phyloP scores from a whole-genome alignment of 2,113 vertebrate genomes.

The Urocitellus parryii region DNA sequence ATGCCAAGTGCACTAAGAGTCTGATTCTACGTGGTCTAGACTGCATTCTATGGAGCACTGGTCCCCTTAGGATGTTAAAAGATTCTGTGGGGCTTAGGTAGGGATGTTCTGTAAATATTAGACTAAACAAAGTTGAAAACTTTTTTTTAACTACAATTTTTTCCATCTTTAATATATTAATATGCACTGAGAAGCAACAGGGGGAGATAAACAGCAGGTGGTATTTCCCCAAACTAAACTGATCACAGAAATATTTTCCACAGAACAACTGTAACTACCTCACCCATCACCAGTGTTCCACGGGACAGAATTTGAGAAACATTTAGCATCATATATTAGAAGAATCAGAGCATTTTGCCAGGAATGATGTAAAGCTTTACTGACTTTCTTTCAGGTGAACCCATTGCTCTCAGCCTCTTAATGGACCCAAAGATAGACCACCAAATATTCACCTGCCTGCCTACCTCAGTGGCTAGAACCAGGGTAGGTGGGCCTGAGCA shows the following conservation, averaged over 20 bases:
- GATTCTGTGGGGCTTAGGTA: not conserved
- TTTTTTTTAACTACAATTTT: not conserved
- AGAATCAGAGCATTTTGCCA: not conserved
- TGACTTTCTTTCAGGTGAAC: not conserved
- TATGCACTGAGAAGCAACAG: not conserved
- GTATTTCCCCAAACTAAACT: not conserved
- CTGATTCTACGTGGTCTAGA: not conserved
- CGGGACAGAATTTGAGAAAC: not conserved
- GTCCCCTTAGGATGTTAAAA: not conserved
- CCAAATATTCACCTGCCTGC: not conserved
- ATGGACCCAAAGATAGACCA: not conserved
- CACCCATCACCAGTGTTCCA: not conserved
- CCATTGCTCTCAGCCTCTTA: not conserved
- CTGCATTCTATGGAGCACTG: not conserved
- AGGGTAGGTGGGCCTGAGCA: not conserved
- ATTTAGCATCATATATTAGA: not conserved
- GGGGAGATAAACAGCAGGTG: not conserved
- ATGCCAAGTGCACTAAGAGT: not conserved
- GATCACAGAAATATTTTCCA: not conserved
- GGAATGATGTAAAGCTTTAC: not conserved
- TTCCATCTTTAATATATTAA: not conserved
- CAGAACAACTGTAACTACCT: not conserved
- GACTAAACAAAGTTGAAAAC: not conserved
- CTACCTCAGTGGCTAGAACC: not conserved
- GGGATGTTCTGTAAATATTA: not conserved